Base-by-base conservation (phyloP, 1,140 invertebrate genomes). In the Dreissena polymorpha region DNA sequence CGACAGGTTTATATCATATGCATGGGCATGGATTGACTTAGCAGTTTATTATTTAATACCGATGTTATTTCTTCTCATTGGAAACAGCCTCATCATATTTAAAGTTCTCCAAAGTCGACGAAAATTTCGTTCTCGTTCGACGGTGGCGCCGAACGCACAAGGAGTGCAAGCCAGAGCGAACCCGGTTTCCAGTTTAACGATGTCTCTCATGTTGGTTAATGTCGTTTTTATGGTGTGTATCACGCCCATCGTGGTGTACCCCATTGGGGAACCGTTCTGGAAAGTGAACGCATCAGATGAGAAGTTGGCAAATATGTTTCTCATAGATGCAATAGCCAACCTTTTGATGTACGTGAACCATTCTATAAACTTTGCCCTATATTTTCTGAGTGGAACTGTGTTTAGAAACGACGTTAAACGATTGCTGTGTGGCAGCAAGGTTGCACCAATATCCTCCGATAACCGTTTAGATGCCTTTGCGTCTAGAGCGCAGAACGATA, bases 21-120 rank as follows among this genome's bases (percentile, higher is more conserved):
- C 39, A 7, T 82, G 80, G 80, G 53, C 80, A 12, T 82, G 80
- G 80, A 82, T 82, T 50, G 80, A 82, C 53, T 27, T 82, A 6
- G 39, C 55, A 65, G 80, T 82, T n/a, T 82, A 74, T 39, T 73
- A 67, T 18, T 51, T 82, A 0, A 69, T 82, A 10, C 80, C 80
- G 27, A 64, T 73, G 60, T 29, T 53, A 10, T 29, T 82, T 65
- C 80, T 82, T 39, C 8, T 74, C 1, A 69, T 74, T 49, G 80
- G 80, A 25, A 82, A 82, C 50, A 82, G 55, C 18, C 25, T 64
- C 50, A 74, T 82, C 29, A 82, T 82, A 14, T 68, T 25, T 49
- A 82, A 82, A 27, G 80, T 82, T 10, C 18, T 82, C 7, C 25
- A 67, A 8, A 82, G 80, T 55, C 23, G 51, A 16, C 29, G 72